Evolutionary conservation across 2,888 invertebrate species (phyloP).

Genomic region (Vannuccia rotundouncinata): DNA sequence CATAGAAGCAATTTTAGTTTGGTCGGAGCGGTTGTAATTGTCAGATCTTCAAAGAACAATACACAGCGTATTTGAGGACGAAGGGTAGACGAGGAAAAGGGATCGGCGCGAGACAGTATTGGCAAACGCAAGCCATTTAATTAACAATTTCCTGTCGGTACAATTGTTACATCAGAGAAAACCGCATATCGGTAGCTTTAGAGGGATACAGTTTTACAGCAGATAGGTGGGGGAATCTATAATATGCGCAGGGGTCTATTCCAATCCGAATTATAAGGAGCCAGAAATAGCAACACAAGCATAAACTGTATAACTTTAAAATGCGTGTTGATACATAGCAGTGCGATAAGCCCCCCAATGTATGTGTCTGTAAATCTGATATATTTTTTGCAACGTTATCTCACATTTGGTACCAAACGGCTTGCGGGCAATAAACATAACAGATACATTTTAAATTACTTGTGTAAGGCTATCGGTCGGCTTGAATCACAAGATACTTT

Average conservation of each 20-base stretch:
- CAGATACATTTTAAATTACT: no score
- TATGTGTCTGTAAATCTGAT: not conserved
- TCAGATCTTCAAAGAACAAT: not conserved
- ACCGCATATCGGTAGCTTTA: not conserved
- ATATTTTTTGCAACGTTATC: not conserved
- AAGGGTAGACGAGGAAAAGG: not conserved
- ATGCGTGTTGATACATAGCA: not conserved
- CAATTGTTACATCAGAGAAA: slow-evolving; percentile 3
- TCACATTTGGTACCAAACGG: not conserved
- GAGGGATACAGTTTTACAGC: not conserved
- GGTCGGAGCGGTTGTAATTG: not conserved
- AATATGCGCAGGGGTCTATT: not conserved
- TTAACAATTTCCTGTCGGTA: slow-evolving; percentile 18
- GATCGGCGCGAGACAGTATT: not conserved
- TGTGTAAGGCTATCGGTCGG: not conserved
- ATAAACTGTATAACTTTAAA: not conserved
- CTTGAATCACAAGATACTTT: not conserved
- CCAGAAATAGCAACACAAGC: not conserved
- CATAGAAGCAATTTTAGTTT: not conserved
- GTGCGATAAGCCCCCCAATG: not conserved
- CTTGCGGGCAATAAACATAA: no score
- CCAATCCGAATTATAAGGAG: not conserved
- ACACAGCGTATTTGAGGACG: not conserved
- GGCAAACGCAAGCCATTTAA: slow-evolving; percentile 5
- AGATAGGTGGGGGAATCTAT: not conserved